These are phyloP conservation scores for Hipposideros larvatus DNA, from an alignment of 2,797 vertebrate genomes.

Conservation along the genomic window DNA sequence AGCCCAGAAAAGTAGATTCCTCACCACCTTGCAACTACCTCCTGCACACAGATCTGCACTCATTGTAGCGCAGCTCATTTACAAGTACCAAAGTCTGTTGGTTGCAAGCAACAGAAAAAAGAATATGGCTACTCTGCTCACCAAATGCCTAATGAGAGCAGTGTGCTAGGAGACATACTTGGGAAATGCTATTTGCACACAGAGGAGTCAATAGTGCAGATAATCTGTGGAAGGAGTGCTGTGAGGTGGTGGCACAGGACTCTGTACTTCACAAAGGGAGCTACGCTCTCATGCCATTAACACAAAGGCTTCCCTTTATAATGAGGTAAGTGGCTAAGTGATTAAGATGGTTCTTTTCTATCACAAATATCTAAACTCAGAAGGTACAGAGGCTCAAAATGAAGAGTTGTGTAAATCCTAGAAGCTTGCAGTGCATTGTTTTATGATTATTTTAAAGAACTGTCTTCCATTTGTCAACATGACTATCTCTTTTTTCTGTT, in stretches of 20 bases:
- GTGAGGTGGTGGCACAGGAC: neutral
- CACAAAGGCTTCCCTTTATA: neutral
- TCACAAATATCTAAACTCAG: neutral
- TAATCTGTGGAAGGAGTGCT: neutral
- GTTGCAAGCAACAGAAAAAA: neutral
- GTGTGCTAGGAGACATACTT: neutral
- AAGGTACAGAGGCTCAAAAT: neutral
- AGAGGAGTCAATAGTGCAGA: neutral
- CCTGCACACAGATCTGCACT: neutral
- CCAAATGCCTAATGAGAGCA: neutral
- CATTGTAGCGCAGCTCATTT: neutral
- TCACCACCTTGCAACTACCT: no score
- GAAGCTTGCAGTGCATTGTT: neutral
- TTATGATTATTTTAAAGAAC: neutral
- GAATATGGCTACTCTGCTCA: neutral
- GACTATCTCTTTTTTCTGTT: neutral
- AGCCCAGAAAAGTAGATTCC: neutral
- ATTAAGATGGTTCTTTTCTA: neutral
- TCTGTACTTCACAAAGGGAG: neutral
- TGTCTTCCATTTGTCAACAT: neutral
- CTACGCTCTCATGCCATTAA: rapidly evolving
- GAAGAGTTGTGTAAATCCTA: neutral
- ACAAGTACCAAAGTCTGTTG: neutral
- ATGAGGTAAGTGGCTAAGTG: neutral
- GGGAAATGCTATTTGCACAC: neutral